Conservation (phyloP, 2,888 invertebrate genomes). For the Meteorus colon region DNA sequence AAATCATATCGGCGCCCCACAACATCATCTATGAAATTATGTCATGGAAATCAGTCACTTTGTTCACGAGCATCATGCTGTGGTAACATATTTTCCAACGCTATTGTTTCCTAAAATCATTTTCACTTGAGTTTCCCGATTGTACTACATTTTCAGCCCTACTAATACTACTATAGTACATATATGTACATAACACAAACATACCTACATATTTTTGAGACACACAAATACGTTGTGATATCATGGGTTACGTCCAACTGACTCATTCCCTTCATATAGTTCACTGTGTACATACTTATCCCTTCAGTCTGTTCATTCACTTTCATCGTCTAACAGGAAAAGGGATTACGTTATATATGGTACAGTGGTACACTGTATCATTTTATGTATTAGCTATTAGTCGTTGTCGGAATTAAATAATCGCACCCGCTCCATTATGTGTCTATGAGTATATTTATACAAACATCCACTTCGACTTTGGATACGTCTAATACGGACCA, state of each 20-base stretch:
- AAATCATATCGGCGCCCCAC: too few species aligned
- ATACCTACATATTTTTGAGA: conserved; percentile 45
- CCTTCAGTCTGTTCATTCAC: conserved; percentile 52
- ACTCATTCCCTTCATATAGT: conserved; percentile 52
- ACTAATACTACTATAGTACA: too few species aligned
- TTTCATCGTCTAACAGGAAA: conserved; percentile 51
- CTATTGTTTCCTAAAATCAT: too few species aligned
- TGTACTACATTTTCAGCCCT: too few species aligned
- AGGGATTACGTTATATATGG: conserved; percentile 26
- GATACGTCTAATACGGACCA: too few species aligned
- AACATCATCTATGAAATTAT: too few species aligned
- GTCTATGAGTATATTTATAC: not conserved
- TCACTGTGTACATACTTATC: conserved; percentile 39
- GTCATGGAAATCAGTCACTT: too few species aligned
- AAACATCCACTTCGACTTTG: too few species aligned
- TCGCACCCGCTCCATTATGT: not conserved
- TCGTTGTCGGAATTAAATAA: conserved; percentile 40
- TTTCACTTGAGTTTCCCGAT: too few species aligned
- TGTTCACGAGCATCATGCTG: too few species aligned
- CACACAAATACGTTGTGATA: conserved; percentile 50
- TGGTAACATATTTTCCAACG: too few species aligned
- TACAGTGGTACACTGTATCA: not conserved
- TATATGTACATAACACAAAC: too few species aligned
- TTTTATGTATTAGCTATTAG: conserved; percentile 20
- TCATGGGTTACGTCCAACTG: conserved; percentile 54